Base-by-base conservation (phyloP, 2,113 vertebrate species). In the Periophthalmus modestus region DNA sequence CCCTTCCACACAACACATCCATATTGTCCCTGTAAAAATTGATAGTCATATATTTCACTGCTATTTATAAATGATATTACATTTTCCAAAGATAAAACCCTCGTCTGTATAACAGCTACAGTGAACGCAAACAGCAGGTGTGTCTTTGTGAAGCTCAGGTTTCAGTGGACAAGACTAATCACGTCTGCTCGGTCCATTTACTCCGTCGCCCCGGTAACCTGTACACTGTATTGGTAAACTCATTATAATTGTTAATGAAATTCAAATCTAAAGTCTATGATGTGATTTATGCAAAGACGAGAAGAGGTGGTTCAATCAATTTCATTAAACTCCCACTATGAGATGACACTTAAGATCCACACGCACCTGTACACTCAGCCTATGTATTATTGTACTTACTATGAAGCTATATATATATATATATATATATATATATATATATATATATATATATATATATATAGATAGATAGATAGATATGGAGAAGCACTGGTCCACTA, bases 181-280 rank as follows among this genome's bases (percentile, higher is more conserved):
- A 81, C 68, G 33, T 69, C 55, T 61, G 61, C 73, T 79, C 81
- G 58, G 59, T 71, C 80, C 2, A 83, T 88, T 72, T 50, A 84
- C 80, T 82, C 82, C 63, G 71, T 71, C 24, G 33, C 66, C 18
- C 43, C 75, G 78, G 76, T 77, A 73, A 62, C 34, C 61, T 24
- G 83, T 21, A 24, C 9, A 13, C 57, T 23, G n/a, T 52, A 39
- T 36, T 11, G 48, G 43, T 73, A 72, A 81, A 69, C 67, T 79
- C 43, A 4, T 78, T 59, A 28, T 54, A 63, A 61, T 61, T 61
- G 21, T 28, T 28, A 24, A 33, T 84, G 76, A 21, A 71, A 89
- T 86, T 89, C 86, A 59, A 65, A 59, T 86, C 73, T 72, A 85
- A 83, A 87, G 85, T 55, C 72, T 70, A 15, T 85, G 16, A 82